Base-by-base conservation (phyloP, 2,888 invertebrate genomes). In the Lottia scabra region DNA sequence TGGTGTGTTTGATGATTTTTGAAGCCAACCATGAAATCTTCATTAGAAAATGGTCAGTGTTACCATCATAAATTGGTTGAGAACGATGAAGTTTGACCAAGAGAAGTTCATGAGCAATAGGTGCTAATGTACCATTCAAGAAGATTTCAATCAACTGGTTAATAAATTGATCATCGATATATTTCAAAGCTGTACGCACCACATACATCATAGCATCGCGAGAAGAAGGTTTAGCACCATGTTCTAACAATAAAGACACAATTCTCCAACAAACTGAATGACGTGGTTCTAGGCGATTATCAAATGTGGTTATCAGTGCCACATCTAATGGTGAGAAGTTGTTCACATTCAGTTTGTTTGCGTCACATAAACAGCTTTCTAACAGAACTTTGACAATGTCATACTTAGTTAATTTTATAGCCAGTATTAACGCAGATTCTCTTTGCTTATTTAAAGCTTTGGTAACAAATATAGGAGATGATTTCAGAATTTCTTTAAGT, bases 141-240 rank as follows among this genome's bases (percentile, higher is more conserved):
- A 80, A 79, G 2, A 77, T 76, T 45, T 75, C 46, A 26, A 84
- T 84, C 5, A 85, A 77, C 19, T 75, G 75, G 67, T 80, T 76
- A 19, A 85, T 77, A 68, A 85, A 85, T 44, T 75, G 70, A 38
- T 79, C 80, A 72, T 85, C 81, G 56, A 77, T 76, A 19, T 75
- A 77, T 72, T 85, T 84, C 43, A 85, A 77, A 19, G 85, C 83
- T 65, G 83, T 83, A 64, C 83, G 70, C n/a, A 85, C 76, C 1
- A 84, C 80, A 69, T 84, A 85, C 79, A 84, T 79, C 84, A 85
- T 85, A 38, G 85, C 85, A 70, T 83, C 82, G 65, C 79, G 79
- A 70, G 82, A 81, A 19, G 79, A 73, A 10, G 85, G 84, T 67
- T 84, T 83, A 8, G 83, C 82, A 68, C 77, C 77, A 15, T 81